Conservation (phyloP, 2,113 vertebrate species). For the Megaleporinus macrocephalus region DNA sequence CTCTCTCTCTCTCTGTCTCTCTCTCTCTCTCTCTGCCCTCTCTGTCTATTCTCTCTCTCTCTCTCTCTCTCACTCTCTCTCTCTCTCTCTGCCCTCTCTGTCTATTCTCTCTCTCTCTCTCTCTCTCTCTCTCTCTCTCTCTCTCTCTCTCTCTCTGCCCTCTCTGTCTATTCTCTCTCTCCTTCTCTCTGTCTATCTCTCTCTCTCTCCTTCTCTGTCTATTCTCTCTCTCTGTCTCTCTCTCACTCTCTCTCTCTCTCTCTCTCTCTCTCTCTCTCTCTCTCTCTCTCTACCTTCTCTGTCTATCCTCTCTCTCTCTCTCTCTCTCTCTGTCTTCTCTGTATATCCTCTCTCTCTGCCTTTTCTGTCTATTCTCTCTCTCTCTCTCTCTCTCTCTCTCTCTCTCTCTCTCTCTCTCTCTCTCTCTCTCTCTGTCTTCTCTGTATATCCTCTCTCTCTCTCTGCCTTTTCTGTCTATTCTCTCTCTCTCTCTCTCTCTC, state of each 20-base stretch:
- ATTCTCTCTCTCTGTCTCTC: no score
- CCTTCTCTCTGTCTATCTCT: not conserved
- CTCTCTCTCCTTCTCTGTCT: not conserved
- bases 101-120: not conserved
- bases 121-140: not conserved
- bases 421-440: not conserved
- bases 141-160: not conserved
- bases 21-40: not conserved
- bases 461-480: not conserved
- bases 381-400: no score
- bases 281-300: no score
- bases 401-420: slow-evolving; percentile 7
- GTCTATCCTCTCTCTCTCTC: no score
- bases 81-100: no score
- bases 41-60: not conserved
- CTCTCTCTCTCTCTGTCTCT: no score
- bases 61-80: not conserved
- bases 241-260: no score
- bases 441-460: not conserved
- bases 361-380: no score
- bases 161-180: not conserved
- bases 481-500: not conserved
- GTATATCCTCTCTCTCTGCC: no score
- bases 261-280: no score
- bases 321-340: no score